These are phyloP conservation scores for Sarcophaga rosellei DNA, from an alignment of 2,888 invertebrate genomes.

Conservation along the genomic window DNA sequence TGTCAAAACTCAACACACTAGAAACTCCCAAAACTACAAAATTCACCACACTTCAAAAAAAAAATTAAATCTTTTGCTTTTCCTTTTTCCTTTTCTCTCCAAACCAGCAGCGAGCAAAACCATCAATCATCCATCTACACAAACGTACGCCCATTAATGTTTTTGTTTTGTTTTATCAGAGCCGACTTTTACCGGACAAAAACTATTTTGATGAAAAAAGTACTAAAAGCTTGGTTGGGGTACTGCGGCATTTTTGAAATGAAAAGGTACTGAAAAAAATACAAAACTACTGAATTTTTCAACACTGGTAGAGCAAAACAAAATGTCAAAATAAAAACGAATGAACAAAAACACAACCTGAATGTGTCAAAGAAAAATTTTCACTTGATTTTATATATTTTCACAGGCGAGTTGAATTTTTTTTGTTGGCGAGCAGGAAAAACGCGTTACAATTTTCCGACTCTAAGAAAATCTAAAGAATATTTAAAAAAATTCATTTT, in stretches of 20 bases:
- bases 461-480: not conserved
- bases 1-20: too few species aligned
- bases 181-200: too few species aligned
- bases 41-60: not conserved
- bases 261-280: too few species aligned
- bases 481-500: not conserved
- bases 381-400: slow-evolving; percentile 58
- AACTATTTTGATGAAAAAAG: too few species aligned
- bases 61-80: too few species aligned
- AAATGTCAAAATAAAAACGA: slow-evolving; percentile 42
- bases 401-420: slow-evolving; percentile 29
- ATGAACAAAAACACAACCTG: slow-evolving; percentile 33
- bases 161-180: too few species aligned
- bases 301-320: slow-evolving; percentile 6
- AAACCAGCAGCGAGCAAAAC: too few species aligned
- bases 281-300: not conserved
- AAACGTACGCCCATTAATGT: too few species aligned
- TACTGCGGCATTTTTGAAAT: too few species aligned
- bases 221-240: rapidly evolving
- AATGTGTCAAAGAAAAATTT: slow-evolving; percentile 16
- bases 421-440: not conserved
- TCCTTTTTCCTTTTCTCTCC: too few species aligned
- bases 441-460: slow-evolving; percentile 11
- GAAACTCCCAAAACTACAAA: too few species aligned
- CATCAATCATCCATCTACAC: too few species aligned